Evolutionary conservation across 2,113 vertebrate species (phyloP), one percentile per base, ranked within the genome.

Genomic region (Scortum barcoo): DNA sequence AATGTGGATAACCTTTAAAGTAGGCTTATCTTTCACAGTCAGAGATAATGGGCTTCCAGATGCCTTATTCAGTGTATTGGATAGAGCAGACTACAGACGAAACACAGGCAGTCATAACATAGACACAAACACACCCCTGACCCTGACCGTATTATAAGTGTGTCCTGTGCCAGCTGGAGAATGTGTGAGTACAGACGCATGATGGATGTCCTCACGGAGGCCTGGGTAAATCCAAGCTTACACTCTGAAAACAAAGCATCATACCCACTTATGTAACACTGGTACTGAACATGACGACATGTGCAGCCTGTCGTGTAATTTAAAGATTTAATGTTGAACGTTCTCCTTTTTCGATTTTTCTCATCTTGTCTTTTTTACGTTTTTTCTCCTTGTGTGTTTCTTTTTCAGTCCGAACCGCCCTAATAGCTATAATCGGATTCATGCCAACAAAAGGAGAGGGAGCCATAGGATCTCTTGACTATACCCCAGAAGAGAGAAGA

Each of bases 381-480:
- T 36, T 40, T 26, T 28, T 16, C 19, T 69, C 28, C 10, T 63
- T 81, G 13, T 76, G 26, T 30, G 10, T 84, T 40, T 95, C 87
- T 94, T 20, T 94, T 95, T 88, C 84, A 99, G 98, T 99, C 83
- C 96, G 98, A 89, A 99, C 98, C 12, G 98, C 98, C 46, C 95
- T 99, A 65, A 95, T 99, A 90, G 98, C 98, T 65, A 99, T 99
- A 81, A 99, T 99, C 78, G 98, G 98, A 91, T 99, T 99, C 95
- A 99, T 99, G 98, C 98, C 98, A 81, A 99, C 98, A 44, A 99
- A 98, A 96, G 98, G 98, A 89, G 98, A 99, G 87, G 98, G 98
- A 73, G 98, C 98, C 62, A 99, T 99, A 89, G 98, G 98, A 93
- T 99, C 98, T 91, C 95, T 99, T 5, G 98, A 99, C 95, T 99